phyloP scores from a whole-genome alignment of 2,888 invertebrate species.

The Myopa testacea region DNA sequence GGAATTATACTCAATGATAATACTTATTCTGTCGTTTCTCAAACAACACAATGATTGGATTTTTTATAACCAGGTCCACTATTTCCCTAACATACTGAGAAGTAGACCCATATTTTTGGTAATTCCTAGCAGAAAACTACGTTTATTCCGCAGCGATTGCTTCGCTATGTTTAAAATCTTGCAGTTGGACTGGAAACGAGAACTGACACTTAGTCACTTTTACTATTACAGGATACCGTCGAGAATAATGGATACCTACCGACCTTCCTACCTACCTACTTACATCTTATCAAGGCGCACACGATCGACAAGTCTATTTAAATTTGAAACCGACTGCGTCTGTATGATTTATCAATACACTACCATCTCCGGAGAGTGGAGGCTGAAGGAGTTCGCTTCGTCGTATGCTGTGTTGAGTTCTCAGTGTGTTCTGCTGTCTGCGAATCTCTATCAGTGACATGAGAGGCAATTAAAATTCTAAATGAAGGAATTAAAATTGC shows the following conservation, averaged over 20 bases:
- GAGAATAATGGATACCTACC: background rate
- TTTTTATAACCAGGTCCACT: too few species aligned
- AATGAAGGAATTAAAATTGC: conserved; percentile 29
- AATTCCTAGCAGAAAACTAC: too few species aligned
- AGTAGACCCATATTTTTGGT: too few species aligned
- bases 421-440: conserved; percentile 8
- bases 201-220: too few species aligned
- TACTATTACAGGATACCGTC: background rate
- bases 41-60: too few species aligned
- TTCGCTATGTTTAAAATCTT: too few species aligned
- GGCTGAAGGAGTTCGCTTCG: background rate
- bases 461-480: conserved; percentile 46
- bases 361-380: background rate
- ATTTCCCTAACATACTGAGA: too few species aligned
- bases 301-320: conserved; percentile 48
- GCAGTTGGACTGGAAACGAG: too few species aligned
- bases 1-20: too few species aligned
- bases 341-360: conserved; percentile 35
- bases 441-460: conserved; percentile 43
- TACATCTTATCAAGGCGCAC: conserved; percentile 20
- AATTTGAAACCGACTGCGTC: conserved; percentile 32
- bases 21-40: too few species aligned
- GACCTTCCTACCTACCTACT: background rate
- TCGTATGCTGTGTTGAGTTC: background rate
- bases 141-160: too few species aligned